These are phyloP conservation scores for Rhineura floridana DNA, from an alignment of 2,113 vertebrate genomes.

Conservation along the genomic window DNA sequence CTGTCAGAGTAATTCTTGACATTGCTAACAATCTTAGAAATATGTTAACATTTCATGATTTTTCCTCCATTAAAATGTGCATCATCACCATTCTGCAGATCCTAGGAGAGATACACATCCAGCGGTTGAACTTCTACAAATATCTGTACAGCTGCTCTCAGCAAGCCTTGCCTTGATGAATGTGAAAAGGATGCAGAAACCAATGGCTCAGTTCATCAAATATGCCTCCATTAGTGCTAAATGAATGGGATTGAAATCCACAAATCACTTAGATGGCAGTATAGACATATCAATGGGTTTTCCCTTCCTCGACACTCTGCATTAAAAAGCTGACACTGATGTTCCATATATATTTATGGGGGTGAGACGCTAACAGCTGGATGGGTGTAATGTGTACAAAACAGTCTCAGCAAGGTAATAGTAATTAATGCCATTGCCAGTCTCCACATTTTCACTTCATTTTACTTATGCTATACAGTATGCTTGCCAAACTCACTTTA, in stretches of 20 bases:
- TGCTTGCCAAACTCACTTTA: neutral
- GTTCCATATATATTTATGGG: constrained; percentile 36
- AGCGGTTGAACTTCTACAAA: neutral
- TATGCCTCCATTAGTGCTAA: constrained; percentile 2
- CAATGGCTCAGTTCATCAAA: constrained; percentile 35
- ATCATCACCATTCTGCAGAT: constrained; percentile 3
- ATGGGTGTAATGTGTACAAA: neutral
- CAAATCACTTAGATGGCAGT: constrained; percentile 2
- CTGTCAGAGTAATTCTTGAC: constrained; percentile 85
- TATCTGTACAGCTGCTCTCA: constrained; percentile 8
- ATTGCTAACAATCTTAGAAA: constrained; percentile 67
- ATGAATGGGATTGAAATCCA: neutral
- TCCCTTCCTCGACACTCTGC: constrained; percentile 25
- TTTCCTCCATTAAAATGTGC: constrained; percentile 13
- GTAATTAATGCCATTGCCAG: constrained; percentile 22
- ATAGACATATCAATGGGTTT: constrained; percentile 10
- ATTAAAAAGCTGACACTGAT: constrained; percentile 13
- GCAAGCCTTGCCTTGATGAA: constrained; percentile 50
- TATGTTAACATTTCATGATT: constrained; percentile 29
- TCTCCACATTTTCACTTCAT: neutral
- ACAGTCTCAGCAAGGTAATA: constrained; percentile 30
- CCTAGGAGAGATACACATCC: constrained; percentile 15
- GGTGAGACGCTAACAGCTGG: constrained; percentile 32
- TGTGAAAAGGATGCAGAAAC: constrained; percentile 25
- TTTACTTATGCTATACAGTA: neutral